Evolutionary conservation across 2,888 invertebrate species (phyloP).

Genomic region (Metopia argyrocephala): DNA sequence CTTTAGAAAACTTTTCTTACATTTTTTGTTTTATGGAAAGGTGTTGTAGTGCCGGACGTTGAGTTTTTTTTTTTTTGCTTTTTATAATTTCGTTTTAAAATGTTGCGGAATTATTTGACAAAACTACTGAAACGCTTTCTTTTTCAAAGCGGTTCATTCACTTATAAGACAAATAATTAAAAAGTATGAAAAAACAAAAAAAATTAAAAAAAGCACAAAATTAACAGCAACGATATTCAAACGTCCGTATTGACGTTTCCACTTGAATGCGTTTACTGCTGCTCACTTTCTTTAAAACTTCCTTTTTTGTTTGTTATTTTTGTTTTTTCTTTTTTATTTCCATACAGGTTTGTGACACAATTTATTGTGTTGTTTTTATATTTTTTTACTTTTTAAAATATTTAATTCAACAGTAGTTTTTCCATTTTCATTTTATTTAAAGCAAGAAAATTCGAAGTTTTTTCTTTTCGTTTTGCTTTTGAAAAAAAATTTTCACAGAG

Average conservation of each 20-base stretch:
- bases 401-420: constrained; percentile 26
- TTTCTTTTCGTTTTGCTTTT: not conserved
- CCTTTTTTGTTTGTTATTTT: constrained; percentile 45
- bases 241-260: constrained; percentile 33
- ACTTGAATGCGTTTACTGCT: constrained; percentile 36
- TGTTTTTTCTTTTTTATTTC: constrained; percentile 26
- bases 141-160: constrained; percentile 4
- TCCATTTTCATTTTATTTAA: constrained; percentile 36
- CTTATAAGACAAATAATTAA: not conserved
- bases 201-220: not conserved
- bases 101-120: not conserved
- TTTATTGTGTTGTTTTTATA: constrained; percentile 10
- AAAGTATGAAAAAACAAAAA: not conserved
- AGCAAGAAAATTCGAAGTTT: constrained; percentile 45
- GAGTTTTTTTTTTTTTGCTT: not conserved
- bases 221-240: not conserved
- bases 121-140: constrained; percentile 10
- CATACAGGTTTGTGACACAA: constrained; percentile 57
- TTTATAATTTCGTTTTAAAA: not conserved
- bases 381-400: constrained; percentile 7
- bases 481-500: constrained; percentile 23
- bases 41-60: too few species aligned
- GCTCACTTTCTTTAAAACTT: constrained; percentile 60
- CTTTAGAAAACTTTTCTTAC: not conserved
- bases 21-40: constrained; percentile 21